Evolutionary conservation across 1,140 invertebrate genomes (phyloP).

Genomic region (Camponotus pennsylvanicus): DNA sequence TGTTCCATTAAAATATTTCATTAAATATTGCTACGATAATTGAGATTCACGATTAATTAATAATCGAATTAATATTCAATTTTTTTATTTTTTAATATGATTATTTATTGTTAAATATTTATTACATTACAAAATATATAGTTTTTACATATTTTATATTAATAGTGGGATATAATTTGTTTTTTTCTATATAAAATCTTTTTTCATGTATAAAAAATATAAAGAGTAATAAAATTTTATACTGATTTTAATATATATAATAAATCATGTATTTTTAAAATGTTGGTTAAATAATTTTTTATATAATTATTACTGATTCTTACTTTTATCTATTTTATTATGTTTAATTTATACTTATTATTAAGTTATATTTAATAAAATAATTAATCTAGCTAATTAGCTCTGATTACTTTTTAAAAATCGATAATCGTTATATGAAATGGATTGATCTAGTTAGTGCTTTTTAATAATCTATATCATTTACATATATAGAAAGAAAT

Average conservation of each 20-base stretch:
- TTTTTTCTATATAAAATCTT: background rate
- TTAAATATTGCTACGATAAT: background rate
- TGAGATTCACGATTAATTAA: no score
- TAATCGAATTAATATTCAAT: background rate
- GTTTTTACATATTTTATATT: background rate
- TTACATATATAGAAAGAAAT: background rate
- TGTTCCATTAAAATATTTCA: background rate
- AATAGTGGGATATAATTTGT: background rate
- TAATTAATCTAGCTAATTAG: background rate
- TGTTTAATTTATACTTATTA: background rate
- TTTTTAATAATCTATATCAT: background rate
- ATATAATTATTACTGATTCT: background rate
- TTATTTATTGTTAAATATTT: slow-evolving; percentile 2
- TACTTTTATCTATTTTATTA: background rate
- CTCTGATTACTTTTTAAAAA: slow-evolving; percentile 9
- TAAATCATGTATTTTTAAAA: background rate
- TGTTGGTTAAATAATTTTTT: background rate
- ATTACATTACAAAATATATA: background rate
- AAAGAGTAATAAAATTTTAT: background rate
- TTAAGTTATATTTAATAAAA: background rate
- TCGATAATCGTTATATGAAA: background rate
- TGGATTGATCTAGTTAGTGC: background rate
- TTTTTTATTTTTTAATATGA: background rate
- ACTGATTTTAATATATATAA: background rate
- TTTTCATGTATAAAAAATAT: background rate